phyloP scores from a whole-genome alignment of 2,797 vertebrate genomes.

The Cetoscarus ocellatus region DNA sequence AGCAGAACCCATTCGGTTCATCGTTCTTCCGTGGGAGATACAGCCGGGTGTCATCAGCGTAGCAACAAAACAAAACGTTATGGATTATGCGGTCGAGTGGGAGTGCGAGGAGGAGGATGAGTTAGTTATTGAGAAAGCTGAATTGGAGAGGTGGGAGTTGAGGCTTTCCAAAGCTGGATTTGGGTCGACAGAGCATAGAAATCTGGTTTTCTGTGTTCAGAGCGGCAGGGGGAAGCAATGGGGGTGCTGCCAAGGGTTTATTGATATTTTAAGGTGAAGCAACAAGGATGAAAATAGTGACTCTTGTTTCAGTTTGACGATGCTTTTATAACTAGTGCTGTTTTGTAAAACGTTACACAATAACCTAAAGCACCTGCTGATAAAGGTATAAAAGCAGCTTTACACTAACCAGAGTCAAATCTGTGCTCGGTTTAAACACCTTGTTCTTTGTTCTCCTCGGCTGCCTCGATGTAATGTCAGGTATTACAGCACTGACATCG shows the following conservation, averaged over 20 bases:
- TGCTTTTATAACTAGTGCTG: slow-evolving; percentile 29
- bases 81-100: slow-evolving; percentile 72
- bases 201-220: slow-evolving; percentile 55
- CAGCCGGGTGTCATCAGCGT: slow-evolving; percentile 63
- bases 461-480: slow-evolving; percentile 34
- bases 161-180: slow-evolving; percentile 77
- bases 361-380: slow-evolving; percentile 12
- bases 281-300: slow-evolving; percentile 56
- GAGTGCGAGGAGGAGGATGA: slow-evolving; percentile 75
- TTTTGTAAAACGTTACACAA: slow-evolving; percentile 47
- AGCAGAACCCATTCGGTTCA: slow-evolving; percentile 41
- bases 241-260: slow-evolving; percentile 70
- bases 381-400: slow-evolving; percentile 7
- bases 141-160: slow-evolving; percentile 74
- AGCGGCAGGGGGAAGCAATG: slow-evolving; percentile 53
- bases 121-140: slow-evolving; percentile 73
- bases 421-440: slow-evolving; percentile 2
- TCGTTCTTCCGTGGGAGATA: slow-evolving; percentile 62
- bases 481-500: slow-evolving; percentile 18
- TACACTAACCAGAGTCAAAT: neutral
- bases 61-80: slow-evolving; percentile 60
- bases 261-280: slow-evolving; percentile 75
- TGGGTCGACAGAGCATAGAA: slow-evolving; percentile 74
- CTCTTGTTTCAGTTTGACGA: slow-evolving; percentile 42
- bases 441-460: neutral